Evolutionary conservation across 2,113 vertebrate genomes (phyloP).

Genomic region (Hassar affinis): DNA sequence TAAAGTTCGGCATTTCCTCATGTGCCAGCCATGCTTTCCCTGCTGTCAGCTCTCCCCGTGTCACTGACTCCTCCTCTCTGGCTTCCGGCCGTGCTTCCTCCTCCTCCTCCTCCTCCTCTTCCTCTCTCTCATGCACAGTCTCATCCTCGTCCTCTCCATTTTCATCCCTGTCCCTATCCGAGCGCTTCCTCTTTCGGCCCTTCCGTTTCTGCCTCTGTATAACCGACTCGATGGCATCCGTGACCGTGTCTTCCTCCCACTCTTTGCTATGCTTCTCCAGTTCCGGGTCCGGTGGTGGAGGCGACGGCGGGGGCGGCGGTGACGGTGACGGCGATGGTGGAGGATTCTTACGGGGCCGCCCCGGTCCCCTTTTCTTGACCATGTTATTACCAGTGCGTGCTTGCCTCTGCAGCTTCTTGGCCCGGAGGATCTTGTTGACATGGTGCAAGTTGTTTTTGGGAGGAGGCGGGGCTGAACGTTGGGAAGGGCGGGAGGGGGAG

Average conservation of each 20-base stretch:
- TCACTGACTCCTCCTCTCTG: constrained; percentile 65
- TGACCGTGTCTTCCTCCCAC: constrained; percentile 79
- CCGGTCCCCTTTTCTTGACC: constrained; percentile 88
- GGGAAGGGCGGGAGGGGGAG: constrained; percentile 55
- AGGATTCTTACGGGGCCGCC: constrained; percentile 90
- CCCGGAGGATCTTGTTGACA: constrained; percentile 97
- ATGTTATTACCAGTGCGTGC: constrained; percentile 98
- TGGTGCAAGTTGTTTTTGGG: constrained; percentile 96
- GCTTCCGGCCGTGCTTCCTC: not conserved
- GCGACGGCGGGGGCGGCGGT: constrained; percentile 70
- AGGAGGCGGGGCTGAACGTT: constrained; percentile 67
- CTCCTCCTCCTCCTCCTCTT: constrained; percentile 47
- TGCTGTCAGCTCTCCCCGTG: constrained; percentile 67
- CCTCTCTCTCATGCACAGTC: constrained; percentile 57
- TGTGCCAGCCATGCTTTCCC: constrained; percentile 65
- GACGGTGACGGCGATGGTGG: constrained; percentile 72
- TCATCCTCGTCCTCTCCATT: constrained; percentile 75
- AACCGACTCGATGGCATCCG: constrained; percentile 91
- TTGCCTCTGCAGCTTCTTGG: constrained; percentile 96
- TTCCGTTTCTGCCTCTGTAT: constrained; percentile 79
- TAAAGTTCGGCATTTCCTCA: constrained; percentile 70
- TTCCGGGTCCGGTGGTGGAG: constrained; percentile 56
- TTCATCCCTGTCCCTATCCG: constrained; percentile 67
- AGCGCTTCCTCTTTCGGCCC: constrained; percentile 55
- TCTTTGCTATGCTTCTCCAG: constrained; percentile 57